Evolutionary conservation across 2,113 vertebrate species (phyloP), one percentile per base, ranked within the genome.

Genomic region (Myodes glareolus): DNA sequence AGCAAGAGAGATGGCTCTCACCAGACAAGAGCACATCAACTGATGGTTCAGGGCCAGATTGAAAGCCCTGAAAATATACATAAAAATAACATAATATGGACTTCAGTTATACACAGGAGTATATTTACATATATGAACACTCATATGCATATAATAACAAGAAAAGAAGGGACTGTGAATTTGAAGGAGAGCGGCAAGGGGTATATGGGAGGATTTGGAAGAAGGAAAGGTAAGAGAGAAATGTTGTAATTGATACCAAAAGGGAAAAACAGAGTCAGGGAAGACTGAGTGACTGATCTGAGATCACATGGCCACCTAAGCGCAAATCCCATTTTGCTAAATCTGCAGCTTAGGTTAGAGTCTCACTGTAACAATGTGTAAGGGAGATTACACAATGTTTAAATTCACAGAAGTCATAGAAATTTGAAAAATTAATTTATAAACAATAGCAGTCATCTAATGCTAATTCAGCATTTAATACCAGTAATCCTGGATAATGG

Each of bases 381-480:
- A 87, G 27, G 63, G 58, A 89, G 88, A 95, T 95, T 89, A 95
- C 31, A 92, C n/a, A 68, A 39, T 70, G 36, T 85, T 91, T 84
- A 92, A 90, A 97, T 92, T 93, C 92, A 81, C 0, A 47, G 76
- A 91, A 97, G 52, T 95, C 77, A 55, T 3, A 89, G 81, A 95
- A 97, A 97, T 4, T 91, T 65, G 72, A 92, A 92, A 94, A 97
- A 88, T 29, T 86, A 94, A 96, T 92, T 97, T 91, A 97, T 89
- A 97, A 97, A 95, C 91, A 97, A 97, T 91, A 94, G 87, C 61
- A 73, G 61, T 68, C 92, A 96, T 86, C 86, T 80, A 96, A 90
- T 91, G 92, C 82, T 96, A 96, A 96, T 94, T 98, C 82, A 93
- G 86, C 77, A 89, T 97, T 97, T 95, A 97, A 97, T 87, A 84